Conservation (phyloP, 1,140 invertebrate genomes). For the Drosophila kikkawai region DNA sequence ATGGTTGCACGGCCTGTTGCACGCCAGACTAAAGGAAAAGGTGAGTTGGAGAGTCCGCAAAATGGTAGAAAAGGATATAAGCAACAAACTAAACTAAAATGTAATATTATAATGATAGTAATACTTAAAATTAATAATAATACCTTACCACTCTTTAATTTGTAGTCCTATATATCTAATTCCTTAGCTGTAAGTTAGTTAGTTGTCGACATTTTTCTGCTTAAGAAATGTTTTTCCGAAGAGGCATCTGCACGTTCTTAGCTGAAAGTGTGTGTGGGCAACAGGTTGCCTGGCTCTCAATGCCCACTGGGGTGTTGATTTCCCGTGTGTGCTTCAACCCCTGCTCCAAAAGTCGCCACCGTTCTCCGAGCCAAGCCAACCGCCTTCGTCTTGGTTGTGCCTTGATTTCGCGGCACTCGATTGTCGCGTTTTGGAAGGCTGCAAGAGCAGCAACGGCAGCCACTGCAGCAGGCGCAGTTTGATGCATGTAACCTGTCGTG, state of each 20-base stretch:
- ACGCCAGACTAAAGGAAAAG: slow-evolving; percentile 65
- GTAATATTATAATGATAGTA: too few relatives aligned
- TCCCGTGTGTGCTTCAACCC: slow-evolving; percentile 9
- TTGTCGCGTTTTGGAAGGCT: slow-evolving; percentile 52
- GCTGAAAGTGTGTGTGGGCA: slow-evolving; percentile 38
- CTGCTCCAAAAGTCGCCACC: not conserved
- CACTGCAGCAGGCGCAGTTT: slow-evolving; percentile 57
- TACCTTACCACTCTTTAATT: not conserved
- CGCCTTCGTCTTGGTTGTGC: slow-evolving; percentile 57
- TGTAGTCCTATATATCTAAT: not conserved
- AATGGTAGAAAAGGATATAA: slow-evolving; percentile 1
- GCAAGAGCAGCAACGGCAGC: slow-evolving; percentile 10
- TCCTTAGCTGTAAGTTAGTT: not conserved
- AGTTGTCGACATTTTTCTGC: slow-evolving; percentile 2
- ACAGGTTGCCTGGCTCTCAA: slow-evolving; percentile 64
- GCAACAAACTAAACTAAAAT: not conserved
- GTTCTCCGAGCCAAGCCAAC: slow-evolving; percentile 24
- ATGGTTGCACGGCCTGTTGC: slow-evolving; percentile 5
- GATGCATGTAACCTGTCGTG: slow-evolving; percentile 79
- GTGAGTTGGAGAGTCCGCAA: slow-evolving; percentile 29
- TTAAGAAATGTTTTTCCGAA: slow-evolving; percentile 67
- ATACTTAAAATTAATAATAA: not conserved
- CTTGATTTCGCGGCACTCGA: slow-evolving; percentile 73
- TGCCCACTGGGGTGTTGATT: slow-evolving; percentile 24
- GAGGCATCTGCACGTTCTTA: slow-evolving; percentile 20